phyloP scores from a whole-genome alignment of 2,888 invertebrate species.

The Parnassius apollo region DNA sequence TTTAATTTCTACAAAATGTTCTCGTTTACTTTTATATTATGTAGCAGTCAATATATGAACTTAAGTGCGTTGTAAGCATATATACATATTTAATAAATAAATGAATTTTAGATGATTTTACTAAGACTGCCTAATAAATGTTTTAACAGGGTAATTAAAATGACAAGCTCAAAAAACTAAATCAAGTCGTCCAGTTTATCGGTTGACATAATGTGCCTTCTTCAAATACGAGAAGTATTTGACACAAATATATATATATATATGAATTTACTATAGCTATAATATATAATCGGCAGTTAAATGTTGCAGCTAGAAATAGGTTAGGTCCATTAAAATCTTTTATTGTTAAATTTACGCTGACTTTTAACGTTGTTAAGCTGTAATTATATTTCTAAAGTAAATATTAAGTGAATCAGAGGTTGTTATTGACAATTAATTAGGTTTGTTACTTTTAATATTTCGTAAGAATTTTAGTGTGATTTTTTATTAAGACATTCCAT shows the following conservation, averaged over 20 bases:
- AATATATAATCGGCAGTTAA: constrained; percentile 33
- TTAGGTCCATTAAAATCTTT: constrained; percentile 37
- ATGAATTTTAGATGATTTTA: too few relatives aligned
- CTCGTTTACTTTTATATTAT: too few relatives aligned
- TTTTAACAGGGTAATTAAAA: constrained; percentile 61
- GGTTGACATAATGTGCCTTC: too few relatives aligned
- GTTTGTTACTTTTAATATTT: constrained; percentile 31
- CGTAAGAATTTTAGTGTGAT: constrained; percentile 51
- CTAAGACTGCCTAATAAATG: constrained; percentile 3
- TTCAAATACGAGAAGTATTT: constrained; percentile 30
- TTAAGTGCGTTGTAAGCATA: too few relatives aligned
- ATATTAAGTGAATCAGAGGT: constrained; percentile 42
- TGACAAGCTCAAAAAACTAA: constrained; percentile 59
- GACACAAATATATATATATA: constrained; percentile 22
- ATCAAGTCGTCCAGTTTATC: constrained; percentile 29
- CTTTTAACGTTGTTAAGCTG: constrained; percentile 69
- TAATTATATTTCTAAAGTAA: constrained; percentile 44
- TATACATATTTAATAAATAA: too few relatives aligned
- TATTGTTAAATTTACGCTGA: constrained; percentile 57
- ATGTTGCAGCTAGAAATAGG: constrained; percentile 36
- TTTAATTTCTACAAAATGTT: too few relatives aligned
- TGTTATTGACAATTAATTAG: constrained; percentile 46
- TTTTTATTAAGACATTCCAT: constrained; percentile 71
- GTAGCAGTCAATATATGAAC: too few relatives aligned
- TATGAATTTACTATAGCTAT: constrained; percentile 23